Evolutionary conservation across 2,797 vertebrate genomes (phyloP).

Genomic region (Selene dorsalis): DNA sequence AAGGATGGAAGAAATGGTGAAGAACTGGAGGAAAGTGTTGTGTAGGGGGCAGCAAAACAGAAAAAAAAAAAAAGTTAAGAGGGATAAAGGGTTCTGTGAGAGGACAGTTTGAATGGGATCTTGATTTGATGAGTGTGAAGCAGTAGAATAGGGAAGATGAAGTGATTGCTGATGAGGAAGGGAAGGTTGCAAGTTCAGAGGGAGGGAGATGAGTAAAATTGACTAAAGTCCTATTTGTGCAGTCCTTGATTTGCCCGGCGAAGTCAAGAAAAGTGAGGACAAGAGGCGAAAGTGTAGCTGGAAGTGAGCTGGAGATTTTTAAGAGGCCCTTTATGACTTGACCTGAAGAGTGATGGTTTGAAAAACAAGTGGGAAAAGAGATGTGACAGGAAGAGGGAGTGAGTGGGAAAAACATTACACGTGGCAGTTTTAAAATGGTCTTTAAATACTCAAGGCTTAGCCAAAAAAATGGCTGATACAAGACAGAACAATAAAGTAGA

Average conservation of each 20-base stretch:
- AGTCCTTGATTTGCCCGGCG: conserved; percentile 53
- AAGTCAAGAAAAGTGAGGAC: conserved; percentile 30
- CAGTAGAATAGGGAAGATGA: conserved; percentile 25
- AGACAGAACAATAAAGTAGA: conserved; percentile 7
- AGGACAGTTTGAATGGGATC: conserved; percentile 44
- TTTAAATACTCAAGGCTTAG: conserved; percentile 45
- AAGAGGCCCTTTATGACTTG: conserved; percentile 35
- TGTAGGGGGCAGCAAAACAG: conserved; percentile 46
- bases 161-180: conserved; percentile 38
- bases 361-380: conserved; percentile 21
- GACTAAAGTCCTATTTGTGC: conserved; percentile 46
- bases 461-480: not conserved
- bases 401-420: conserved; percentile 3
- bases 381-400: not conserved
- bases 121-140: conserved; percentile 50
- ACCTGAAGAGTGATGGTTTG: conserved; percentile 25
- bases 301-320: conserved; percentile 39
- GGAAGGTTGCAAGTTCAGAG: conserved; percentile 45
- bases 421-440: conserved; percentile 26
- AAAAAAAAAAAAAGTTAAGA: conserved; percentile 13
- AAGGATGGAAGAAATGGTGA: conserved; percentile 49
- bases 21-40: conserved; percentile 79
- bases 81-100: conserved; percentile 44
- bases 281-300: conserved; percentile 13
- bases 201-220: conserved; percentile 18